Base-by-base conservation (phyloP, 2,797 vertebrate species). In the Sphaeramia orbicularis region DNA sequence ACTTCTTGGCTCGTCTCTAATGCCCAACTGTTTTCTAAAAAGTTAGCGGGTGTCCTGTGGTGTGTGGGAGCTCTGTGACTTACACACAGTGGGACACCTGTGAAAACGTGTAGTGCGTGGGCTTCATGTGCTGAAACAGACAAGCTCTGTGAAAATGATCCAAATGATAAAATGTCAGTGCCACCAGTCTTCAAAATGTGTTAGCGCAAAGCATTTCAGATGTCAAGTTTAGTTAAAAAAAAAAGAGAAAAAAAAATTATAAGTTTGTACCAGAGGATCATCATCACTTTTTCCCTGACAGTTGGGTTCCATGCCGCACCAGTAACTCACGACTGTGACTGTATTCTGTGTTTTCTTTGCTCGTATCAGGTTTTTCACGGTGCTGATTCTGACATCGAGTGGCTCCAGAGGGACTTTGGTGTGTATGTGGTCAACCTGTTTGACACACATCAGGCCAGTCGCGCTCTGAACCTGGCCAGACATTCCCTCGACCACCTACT, bases 331-430 rank as follows among this genome's bases (percentile, higher is more conserved):
- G 14, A 30, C 27, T 35, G 16, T 45, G 11, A 3, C 19, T 36
- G 4, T 24, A 7, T 55, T 44, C n/a, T 47, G 8, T 51, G 1
- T 16, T 56, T 30, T 48, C 4, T 48, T 30, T 38, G 30, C 58
- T 6, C 10, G 74, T 64, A 19, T 36, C 90, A 97, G 98, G 96
- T 99, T 59, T 96, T 99, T 84, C 98, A 99, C 0, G 98, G 98
- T 1, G 96, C 97, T 0, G 97, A 99, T 77, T 97, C 97, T 0
- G 98, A 99, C 40, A 91, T 99, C 0, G 97, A 99, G 69, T 99
- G 98, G 98, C 96, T 99, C 6, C 98, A 99, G 70, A 97, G 95
- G 64, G 98, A 99, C 89, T 96, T 99, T 0, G 96, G 97, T 19
- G 78, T 99, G 57, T 99, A 99, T 1, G 92, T 99, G 4, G 96